These are phyloP conservation scores for Allolobophora icterica DNA, from an alignment of 2,888 invertebrate species.

Conservation along the genomic window DNA sequence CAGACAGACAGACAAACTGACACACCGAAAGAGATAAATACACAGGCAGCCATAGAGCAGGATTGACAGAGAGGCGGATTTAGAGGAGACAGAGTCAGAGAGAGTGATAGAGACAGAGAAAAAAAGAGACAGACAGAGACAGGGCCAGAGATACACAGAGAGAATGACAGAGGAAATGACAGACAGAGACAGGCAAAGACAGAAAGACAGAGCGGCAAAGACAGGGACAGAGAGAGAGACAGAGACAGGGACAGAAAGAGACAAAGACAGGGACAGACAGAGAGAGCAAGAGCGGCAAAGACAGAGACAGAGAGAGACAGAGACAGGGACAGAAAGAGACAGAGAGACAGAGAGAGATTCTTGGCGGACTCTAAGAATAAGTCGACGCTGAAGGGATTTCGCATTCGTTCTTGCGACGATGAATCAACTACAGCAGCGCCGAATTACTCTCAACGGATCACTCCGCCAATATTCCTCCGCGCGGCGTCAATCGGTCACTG, in stretches of 20 bases:
- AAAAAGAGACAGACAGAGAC: background rate
- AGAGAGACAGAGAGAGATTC: constrained; percentile 2
- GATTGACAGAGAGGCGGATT: background rate
- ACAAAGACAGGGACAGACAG: background rate
- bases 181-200: background rate
- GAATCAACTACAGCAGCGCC: background rate
- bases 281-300: background rate
- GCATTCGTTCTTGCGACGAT: background rate
- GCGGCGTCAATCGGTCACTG: background rate
- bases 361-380: background rate
- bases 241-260: background rate
- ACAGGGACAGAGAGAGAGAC: background rate
- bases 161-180: background rate
- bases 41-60: background rate
- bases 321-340: background rate
- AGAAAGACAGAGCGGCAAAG: background rate
- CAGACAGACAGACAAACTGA: background rate
- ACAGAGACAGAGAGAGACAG: background rate
- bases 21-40: background rate
- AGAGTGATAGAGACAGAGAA: background rate
- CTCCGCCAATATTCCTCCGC: constrained; percentile 1
- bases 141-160: background rate
- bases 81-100: background rate
- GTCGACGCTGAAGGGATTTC: background rate
- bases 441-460: background rate